Evolutionary conservation across 2,797 vertebrate species (phyloP).

Genomic region (Apodemus agrarius): DNA sequence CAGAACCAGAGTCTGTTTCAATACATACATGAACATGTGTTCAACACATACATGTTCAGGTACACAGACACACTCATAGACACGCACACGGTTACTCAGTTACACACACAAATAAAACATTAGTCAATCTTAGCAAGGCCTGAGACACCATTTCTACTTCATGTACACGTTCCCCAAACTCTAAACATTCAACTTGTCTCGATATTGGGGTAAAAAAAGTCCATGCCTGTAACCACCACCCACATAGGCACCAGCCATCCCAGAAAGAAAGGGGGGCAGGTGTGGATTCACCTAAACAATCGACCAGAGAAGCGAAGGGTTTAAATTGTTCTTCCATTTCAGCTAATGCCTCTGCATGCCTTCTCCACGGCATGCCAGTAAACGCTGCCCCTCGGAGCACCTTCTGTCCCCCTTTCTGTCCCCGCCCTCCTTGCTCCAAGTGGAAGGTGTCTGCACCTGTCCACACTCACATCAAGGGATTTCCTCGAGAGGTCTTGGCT

Average conservation of each 20-base stretch:
- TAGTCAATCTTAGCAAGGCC: neutral
- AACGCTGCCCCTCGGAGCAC: neutral
- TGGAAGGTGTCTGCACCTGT: neutral
- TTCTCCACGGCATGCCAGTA: neutral
- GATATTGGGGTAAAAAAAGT: accelerated
- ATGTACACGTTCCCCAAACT: neutral
- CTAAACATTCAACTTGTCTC: neutral
- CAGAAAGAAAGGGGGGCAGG: neutral
- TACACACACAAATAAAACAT: neutral
- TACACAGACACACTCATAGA: neutral
- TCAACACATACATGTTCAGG: too few species aligned
- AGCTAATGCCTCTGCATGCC: neutral
- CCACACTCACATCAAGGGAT: neutral
- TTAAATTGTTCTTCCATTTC: neutral
- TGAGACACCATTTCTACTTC: neutral
- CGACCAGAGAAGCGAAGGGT: neutral
- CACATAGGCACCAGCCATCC: neutral
- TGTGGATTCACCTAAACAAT: neutral
- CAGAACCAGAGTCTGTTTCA: neutral
- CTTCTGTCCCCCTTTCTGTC: too few species aligned
- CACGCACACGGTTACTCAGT: neutral
- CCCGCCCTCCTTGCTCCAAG: neutral
- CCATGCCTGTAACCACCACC: neutral
- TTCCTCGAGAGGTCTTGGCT: neutral
- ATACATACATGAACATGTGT: neutral